Evolutionary conservation across 2,113 vertebrate species (phyloP).

Genomic region (Lophotis ruficrista): DNA sequence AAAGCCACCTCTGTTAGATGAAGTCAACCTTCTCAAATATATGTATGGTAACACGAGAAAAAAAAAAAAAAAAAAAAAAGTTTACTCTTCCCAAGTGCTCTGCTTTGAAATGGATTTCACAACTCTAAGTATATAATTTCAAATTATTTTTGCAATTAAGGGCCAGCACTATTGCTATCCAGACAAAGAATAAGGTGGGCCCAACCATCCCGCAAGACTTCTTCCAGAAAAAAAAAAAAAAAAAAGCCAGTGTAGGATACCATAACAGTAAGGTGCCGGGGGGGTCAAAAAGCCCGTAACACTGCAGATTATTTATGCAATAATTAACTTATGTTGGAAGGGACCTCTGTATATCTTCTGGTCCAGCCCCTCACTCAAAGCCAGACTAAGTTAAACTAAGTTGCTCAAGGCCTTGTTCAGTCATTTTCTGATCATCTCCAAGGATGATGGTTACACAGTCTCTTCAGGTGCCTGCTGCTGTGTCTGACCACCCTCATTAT

Average conservation of each 20-base stretch:
- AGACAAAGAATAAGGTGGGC: not conserved
- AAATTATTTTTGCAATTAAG: not conserved
- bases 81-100: not conserved
- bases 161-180: not conserved
- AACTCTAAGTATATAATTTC: not conserved
- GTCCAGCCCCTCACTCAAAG: not conserved
- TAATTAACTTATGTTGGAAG: not conserved
- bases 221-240: not conserved
- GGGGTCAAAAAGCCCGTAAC: not conserved
- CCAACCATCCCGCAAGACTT: not conserved
- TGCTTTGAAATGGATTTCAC: not conserved
- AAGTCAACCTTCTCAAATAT: not conserved
- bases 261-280: not conserved
- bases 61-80: not conserved
- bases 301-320: not conserved
- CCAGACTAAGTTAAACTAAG: not conserved
- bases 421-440: not conserved
- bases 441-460: not conserved
- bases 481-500: not conserved
- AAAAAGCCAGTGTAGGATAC: not conserved
- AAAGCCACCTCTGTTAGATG: not conserved
- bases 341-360: not conserved
- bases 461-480: not conserved
- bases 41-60: not conserved
- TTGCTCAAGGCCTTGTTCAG: not conserved